Conservation (phyloP, 2,888 invertebrate genomes). For the Lasioglossum marginatum region DNA sequence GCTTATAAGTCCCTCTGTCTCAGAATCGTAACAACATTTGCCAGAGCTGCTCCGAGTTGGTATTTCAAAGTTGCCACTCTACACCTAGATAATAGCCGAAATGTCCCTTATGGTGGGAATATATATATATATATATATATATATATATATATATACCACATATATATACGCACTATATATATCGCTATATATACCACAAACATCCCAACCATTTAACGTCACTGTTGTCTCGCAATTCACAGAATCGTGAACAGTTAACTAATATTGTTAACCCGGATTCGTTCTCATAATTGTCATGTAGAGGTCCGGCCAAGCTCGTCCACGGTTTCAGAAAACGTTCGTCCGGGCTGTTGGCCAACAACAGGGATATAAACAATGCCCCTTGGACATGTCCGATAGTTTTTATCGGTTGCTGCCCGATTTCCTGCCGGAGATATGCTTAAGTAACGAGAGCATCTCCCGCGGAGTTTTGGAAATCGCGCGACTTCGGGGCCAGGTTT, state of each 20-base stretch:
- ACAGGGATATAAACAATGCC: constrained; percentile 48
- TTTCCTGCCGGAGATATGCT: constrained; percentile 24
- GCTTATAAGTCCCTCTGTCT: too few relatives aligned
- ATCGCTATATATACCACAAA: too few relatives aligned
- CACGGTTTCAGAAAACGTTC: background rate
- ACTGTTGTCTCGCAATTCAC: background rate
- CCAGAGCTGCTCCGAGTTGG: background rate
- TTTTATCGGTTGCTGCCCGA: constrained; percentile 31
- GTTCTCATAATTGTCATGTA: background rate
- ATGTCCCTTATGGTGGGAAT: background rate
- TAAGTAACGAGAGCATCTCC: constrained; percentile 63
- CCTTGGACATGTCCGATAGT: constrained; percentile 10
- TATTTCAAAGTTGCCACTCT: background rate
- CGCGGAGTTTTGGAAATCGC: constrained; percentile 71
- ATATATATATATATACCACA: too few relatives aligned
- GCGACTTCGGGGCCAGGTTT: background rate
- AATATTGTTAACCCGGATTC: background rate
- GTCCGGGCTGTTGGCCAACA: background rate
- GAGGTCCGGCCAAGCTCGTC: background rate
- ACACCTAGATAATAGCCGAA: background rate
- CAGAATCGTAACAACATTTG: background rate
- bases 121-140: too few relatives aligned
- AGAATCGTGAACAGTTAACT: background rate
- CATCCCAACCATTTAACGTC: background rate
- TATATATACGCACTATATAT: too few relatives aligned